Conservation (phyloP, 2,888 invertebrate genomes). For the Pharmacophagus antenor region DNA sequence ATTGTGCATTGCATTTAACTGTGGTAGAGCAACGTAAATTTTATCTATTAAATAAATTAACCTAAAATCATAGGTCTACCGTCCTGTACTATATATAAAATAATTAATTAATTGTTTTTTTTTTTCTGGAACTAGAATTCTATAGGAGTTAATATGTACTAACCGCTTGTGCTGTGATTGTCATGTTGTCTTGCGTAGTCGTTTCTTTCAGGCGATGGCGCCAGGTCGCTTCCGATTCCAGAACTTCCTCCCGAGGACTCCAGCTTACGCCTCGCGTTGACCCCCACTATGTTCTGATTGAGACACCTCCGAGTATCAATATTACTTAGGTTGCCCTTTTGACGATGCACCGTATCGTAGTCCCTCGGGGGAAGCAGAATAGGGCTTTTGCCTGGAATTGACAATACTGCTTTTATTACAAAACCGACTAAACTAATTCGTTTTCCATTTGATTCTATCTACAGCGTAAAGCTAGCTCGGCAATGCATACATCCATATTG, state of each 20-base stretch:
- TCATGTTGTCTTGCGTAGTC: slow-evolving; percentile 75
- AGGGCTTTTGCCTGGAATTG: slow-evolving; percentile 81
- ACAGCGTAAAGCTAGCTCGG: slow-evolving; percentile 6
- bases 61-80: no score
- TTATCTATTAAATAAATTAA: no score
- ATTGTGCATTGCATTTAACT: no score
- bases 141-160: slow-evolving; percentile 49
- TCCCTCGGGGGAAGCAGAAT: slow-evolving; percentile 95
- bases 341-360: slow-evolving; percentile 94
- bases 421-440: not conserved
- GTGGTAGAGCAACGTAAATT: no score
- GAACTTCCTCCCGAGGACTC: slow-evolving; percentile 91
- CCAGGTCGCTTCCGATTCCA: slow-evolving; percentile 93
- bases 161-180: slow-evolving; percentile 83
- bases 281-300: slow-evolving; percentile 84
- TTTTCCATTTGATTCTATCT: slow-evolving; percentile 9
- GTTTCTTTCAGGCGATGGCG: slow-evolving; percentile 88
- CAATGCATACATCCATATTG: not conserved
- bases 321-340: slow-evolving; percentile 72
- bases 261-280: slow-evolving; percentile 72
- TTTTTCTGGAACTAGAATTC: no score
- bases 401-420: slow-evolving; percentile 21
- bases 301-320: slow-evolving; percentile 82
- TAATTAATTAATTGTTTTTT: no score
- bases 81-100: no score